Base-by-base conservation (phyloP, 2,113 vertebrate species). In the Ictidomys tridecemlineatus region DNA sequence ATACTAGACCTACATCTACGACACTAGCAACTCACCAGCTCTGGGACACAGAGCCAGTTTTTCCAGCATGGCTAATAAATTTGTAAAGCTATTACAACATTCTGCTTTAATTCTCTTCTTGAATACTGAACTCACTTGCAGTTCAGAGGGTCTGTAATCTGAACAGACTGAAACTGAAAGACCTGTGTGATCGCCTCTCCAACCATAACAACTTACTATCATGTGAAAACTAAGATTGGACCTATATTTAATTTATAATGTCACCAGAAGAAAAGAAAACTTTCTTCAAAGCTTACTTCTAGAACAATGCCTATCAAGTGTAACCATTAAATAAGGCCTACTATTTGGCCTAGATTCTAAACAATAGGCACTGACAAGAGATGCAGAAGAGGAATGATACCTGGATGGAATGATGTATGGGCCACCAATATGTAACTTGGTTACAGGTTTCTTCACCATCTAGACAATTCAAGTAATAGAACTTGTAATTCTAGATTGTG, bases 81-180 rank as follows among this genome's bases (percentile, higher is more conserved):
- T 89, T 88, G 32, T 53, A 94, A 56, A 94, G 84, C 65, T 42
- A 84, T 1, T 24, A 32, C 4, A 77, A 56, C 8, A 37, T 13
- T 74, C 79, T 87, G 37, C 53, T 67, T 90, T 70, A 65, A 90
- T 51, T 90, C 42, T 34, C n/a, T 80, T 63, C 76, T 88, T 42
- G 48, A 79, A 53, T 22, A 13, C 45, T 45, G 39, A 14, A 37
- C 34, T 74, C 39, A 61, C 53, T 74, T 88, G 73, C 4, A 88
- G 65, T 32, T 80, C 32, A 84, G 45, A 58, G 0, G 4, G 17
- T 67, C 48, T 85, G 13, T 45, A 80, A 58, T 72, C 51, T 12
- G 5, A 61, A 89, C 10, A 80, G n/a, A 63, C 26, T 42, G 42
- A 53, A 94, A 85, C 4, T 85, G 56, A 69, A 22, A 4, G 45